Evolutionary conservation across 1,140 invertebrate genomes (phyloP).

Genomic region (Colletes gigas): DNA sequence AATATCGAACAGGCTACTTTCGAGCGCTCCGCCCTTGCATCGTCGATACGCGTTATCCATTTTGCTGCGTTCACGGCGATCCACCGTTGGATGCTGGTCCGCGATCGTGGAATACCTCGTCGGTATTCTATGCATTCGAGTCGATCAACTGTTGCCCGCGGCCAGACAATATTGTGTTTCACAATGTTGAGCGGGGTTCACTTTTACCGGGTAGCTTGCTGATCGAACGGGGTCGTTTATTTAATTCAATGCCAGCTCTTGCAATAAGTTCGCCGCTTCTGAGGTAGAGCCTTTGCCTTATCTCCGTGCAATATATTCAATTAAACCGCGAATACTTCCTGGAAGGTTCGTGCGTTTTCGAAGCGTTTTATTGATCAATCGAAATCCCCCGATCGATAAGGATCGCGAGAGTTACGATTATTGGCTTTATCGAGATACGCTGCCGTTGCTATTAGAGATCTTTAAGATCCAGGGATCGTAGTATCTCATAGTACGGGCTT

Average conservation of each 20-base stretch:
- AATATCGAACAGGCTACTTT: not conserved
- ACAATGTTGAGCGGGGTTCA: not conserved
- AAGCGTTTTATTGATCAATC: not conserved
- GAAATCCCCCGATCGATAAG: not conserved
- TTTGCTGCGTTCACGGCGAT: not conserved
- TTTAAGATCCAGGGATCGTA: not conserved
- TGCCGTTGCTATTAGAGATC: not conserved
- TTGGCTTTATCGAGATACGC: not conserved
- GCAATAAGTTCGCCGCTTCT: not conserved
- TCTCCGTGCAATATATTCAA: not conserved
- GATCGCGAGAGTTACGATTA: not conserved
- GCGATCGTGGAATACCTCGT: not conserved
- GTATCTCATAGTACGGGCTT: too few species aligned
- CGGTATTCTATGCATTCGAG: not conserved
- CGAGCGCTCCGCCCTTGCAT: not conserved
- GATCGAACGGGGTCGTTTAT: not conserved
- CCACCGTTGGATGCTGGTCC: not conserved
- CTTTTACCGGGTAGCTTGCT: not conserved
- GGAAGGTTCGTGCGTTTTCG: not conserved
- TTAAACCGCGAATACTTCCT: not conserved
- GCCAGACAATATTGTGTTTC: not conserved
- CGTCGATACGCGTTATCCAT: not conserved
- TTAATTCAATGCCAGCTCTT: constrained; percentile 8
- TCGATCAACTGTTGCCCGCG: not conserved
- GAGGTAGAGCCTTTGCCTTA: not conserved